A percentile compares a stretch with the other conserved stretches of the same genome.
These are phyloP conservation scores for Serripes groenlandicus DNA, from an alignment of 2,888 invertebrate genomes.

Conservation along the genomic window DNA sequence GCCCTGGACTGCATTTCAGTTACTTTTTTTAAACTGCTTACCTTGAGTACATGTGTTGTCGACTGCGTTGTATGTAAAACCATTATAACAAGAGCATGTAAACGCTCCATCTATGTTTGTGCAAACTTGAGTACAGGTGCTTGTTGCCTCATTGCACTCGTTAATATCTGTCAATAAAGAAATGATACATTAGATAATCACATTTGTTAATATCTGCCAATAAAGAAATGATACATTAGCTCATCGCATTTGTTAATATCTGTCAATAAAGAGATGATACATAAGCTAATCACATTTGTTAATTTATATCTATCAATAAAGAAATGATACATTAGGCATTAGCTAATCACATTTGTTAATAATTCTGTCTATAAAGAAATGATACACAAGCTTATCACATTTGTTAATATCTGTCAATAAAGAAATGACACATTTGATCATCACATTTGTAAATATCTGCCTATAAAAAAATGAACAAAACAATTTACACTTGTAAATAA, in stretches of 20 bases:
- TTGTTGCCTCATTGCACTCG: slow-evolving; percentile 69
- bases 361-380: no score
- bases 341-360: no score
- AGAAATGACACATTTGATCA: no score
- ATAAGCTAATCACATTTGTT: slow-evolving; percentile 75
- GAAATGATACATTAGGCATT: no score
- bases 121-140: slow-evolving; percentile 70
- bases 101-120: slow-evolving; percentile 70
- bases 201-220: slow-evolving; percentile 75
- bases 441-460: no score
- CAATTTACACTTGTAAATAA: no score
- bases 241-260: slow-evolving; percentile 75
- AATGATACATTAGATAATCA: no score
- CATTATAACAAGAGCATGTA: slow-evolving; percentile 90
- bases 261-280: slow-evolving; percentile 45
- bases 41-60: slow-evolving; percentile 53
- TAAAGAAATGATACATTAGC: background rate
- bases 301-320: slow-evolving; percentile 68
- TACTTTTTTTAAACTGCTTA: no score
- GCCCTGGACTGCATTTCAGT: no score
- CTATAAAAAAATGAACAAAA: no score
- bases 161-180: slow-evolving; percentile 69
- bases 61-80: slow-evolving; percentile 68
- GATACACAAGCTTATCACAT: no score
- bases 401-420: no score